Percentiles rank a stretch among this genome's conserved stretches.
Evolutionary conservation across 2,113 vertebrate species (phyloP).

Genomic region (Crotalus horridus): DNA sequence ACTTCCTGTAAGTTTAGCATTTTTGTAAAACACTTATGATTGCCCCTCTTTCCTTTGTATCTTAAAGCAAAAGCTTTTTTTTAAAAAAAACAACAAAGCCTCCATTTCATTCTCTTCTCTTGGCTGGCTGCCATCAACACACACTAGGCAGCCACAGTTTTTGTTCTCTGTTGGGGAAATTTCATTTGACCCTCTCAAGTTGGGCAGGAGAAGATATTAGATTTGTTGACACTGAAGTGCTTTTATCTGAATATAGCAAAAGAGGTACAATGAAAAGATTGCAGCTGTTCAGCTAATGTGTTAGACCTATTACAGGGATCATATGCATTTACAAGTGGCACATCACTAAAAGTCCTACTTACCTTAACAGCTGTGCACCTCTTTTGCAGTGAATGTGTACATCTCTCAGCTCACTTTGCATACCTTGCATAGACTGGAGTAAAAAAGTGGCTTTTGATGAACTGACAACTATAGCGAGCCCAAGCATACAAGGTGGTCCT

Average conservation of each 20-base stretch:
- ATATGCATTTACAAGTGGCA: slow-evolving; percentile 55
- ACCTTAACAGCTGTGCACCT: slow-evolving; percentile 23
- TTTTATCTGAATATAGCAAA: slow-evolving; percentile 58
- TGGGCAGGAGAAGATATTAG: slow-evolving; percentile 55
- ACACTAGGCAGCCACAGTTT: slow-evolving; percentile 28
- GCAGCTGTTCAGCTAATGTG: slow-evolving; percentile 54
- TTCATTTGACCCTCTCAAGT: slow-evolving; percentile 58
- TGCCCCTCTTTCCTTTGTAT: fast-evolving
- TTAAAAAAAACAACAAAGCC: background rate
- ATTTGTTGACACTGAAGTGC: slow-evolving; percentile 48
- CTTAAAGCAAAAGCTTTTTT: background rate
- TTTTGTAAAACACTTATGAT: background rate
- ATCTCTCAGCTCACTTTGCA: slow-evolving; percentile 45
- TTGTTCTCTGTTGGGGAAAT: slow-evolving; percentile 53
- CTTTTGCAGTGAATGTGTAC: slow-evolving; percentile 52
- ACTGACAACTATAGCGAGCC: slow-evolving; percentile 34
- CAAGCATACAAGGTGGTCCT: slow-evolving; percentile 24
- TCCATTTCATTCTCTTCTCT: slow-evolving; percentile 8
- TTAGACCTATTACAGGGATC: slow-evolving; percentile 45
- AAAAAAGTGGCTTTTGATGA: slow-evolving; percentile 46
- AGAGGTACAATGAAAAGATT: slow-evolving; percentile 46
- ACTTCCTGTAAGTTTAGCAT: background rate
- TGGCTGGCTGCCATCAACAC: slow-evolving; percentile 31
- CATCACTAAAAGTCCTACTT: slow-evolving; percentile 51
- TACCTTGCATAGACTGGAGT: slow-evolving; percentile 56